Conservation (phyloP, 1,140 invertebrate genomes). For the Aricia agestis region DNA sequence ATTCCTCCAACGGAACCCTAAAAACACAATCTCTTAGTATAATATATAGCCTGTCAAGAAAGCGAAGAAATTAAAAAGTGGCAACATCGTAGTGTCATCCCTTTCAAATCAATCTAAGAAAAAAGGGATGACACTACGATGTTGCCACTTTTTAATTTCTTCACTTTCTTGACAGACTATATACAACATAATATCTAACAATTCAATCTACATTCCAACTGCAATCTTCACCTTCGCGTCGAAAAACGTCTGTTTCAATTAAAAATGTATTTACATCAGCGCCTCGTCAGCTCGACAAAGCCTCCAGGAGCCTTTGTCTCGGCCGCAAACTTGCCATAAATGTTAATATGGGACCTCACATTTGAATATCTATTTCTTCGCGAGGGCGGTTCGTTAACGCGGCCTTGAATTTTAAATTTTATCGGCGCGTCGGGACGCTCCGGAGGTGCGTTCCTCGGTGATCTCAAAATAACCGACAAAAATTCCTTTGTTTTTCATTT, state of each 20-base stretch:
- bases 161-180: too few relatives aligned
- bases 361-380: slow-evolving; percentile 76
- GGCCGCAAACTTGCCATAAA: slow-evolving; percentile 75
- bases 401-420: slow-evolving; percentile 77
- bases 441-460: slow-evolving; percentile 69
- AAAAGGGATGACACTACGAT: too few relatives aligned
- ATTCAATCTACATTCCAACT: not conserved
- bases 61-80: too few relatives aligned
- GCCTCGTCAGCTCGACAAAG: slow-evolving; percentile 8
- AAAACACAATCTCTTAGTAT: too few relatives aligned
- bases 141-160: too few relatives aligned
- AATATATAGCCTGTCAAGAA: too few relatives aligned
- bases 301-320: slow-evolving; percentile 59
- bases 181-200: not conserved
- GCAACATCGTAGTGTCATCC: too few relatives aligned
- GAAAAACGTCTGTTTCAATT: not conserved
- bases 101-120: too few relatives aligned
- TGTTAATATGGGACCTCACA: slow-evolving; percentile 76
- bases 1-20: too few relatives aligned
- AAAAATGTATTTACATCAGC: slow-evolving; percentile 13
- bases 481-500: slow-evolving; percentile 49
- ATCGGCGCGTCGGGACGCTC: slow-evolving; percentile 59
- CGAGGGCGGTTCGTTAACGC: slow-evolving; percentile 74
- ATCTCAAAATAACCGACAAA: slow-evolving; percentile 63
- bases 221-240: not conserved